Conservation (phyloP, 2,113 vertebrate genomes). For the Struthio camelus region DNA sequence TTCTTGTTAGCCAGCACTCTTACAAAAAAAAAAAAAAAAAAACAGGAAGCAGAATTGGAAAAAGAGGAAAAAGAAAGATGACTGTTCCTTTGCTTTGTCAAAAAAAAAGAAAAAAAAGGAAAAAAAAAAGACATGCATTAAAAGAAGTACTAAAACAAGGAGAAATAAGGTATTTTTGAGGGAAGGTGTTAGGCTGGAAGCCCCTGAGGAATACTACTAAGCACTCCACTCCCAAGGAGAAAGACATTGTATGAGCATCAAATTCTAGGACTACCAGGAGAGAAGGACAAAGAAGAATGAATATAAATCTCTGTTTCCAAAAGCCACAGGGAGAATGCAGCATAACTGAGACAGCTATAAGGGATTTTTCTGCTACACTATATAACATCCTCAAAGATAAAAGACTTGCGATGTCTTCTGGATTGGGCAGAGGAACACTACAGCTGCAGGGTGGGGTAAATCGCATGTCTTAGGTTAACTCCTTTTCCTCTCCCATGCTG, state of each 20-base stretch:
- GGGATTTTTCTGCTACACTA: not conserved
- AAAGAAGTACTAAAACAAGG: not conserved
- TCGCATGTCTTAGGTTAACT: not conserved
- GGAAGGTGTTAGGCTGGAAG: not conserved
- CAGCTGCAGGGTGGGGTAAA: not conserved
- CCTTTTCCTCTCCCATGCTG: not conserved
- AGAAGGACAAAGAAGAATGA: not conserved
- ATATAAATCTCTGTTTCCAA: not conserved
- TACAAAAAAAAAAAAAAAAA: not conserved
- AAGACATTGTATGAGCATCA: not conserved
- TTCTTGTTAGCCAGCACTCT: not conserved
- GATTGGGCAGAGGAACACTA: not conserved
- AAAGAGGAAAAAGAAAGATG: not conserved
- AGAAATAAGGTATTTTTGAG: not conserved
- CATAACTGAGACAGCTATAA: not conserved
- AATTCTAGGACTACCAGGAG: not conserved
- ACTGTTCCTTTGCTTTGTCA: not conserved
- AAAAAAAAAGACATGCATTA: not conserved
- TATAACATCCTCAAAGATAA: not conserved
- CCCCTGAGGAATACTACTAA: not conserved
- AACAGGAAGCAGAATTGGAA: not conserved
- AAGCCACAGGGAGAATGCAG: not conserved
- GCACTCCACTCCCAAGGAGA: not conserved
- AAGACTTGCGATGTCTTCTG: not conserved
- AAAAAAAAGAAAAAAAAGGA: no score